These are phyloP conservation scores for Botia almorhae DNA, from an alignment of 2,797 vertebrate species.

Conservation along the genomic window DNA sequence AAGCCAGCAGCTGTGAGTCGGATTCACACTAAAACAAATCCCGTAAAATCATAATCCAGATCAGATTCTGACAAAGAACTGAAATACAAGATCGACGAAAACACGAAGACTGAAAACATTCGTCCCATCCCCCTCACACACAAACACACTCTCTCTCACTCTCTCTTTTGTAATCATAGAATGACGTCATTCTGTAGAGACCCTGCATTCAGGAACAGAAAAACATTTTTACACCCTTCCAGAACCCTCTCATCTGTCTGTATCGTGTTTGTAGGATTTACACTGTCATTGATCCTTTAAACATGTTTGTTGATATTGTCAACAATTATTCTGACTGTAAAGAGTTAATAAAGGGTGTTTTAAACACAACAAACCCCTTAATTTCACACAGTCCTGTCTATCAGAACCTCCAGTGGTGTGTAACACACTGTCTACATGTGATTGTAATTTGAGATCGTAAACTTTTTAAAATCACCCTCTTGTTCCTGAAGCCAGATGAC, in stretches of 20 bases:
- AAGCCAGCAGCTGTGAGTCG: conserved; percentile 30
- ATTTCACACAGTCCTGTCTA: too few species aligned
- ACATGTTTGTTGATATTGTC: background rate
- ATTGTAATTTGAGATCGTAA: background rate
- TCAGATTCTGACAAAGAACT: conserved; percentile 61
- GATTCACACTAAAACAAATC: conserved; percentile 51
- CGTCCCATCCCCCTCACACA: conserved; percentile 37
- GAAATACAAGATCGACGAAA: conserved; percentile 62
- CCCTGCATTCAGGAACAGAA: conserved; percentile 47
- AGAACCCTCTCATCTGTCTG: conserved; percentile 17
- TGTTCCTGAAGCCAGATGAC: background rate
- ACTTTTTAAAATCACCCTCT: too few species aligned
- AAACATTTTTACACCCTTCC: conserved; percentile 40
- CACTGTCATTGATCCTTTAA: background rate
- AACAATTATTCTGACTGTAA: too few species aligned
- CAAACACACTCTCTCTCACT: conserved; percentile 70
- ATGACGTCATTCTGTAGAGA: conserved; percentile 75
- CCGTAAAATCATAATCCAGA: conserved; percentile 35
- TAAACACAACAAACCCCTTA: too few species aligned
- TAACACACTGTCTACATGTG: background rate
- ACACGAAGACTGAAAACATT: conserved; percentile 69
- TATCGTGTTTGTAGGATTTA: conserved; percentile 25
- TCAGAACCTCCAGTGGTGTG: too few species aligned
- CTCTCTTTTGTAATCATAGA: conserved; percentile 68
- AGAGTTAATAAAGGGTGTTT: too few species aligned